Percentiles rank a stretch among this genome's conserved stretches.
These are phyloP conservation scores for Puntigrus tetrazona DNA, from an alignment of 2,113 vertebrate species.

Conservation along the genomic window DNA sequence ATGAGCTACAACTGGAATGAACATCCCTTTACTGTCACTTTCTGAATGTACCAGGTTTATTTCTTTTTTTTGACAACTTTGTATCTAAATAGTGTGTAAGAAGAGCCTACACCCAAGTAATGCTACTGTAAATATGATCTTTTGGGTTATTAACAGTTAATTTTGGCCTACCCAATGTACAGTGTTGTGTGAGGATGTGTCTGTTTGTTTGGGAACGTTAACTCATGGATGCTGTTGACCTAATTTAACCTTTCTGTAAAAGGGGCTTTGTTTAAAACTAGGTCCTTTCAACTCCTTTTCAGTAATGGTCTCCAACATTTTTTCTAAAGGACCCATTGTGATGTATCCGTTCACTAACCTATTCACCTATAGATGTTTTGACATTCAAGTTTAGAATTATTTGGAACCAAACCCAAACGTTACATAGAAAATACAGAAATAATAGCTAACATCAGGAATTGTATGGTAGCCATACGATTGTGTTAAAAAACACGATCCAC, in stretches of 20 bases:
- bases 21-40: background rate
- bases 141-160: background rate
- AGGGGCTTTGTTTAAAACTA: constrained; percentile 42
- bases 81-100: too few relatives aligned
- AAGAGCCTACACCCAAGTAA: background rate
- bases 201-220: background rate
- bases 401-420: too few relatives aligned
- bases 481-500: constrained; percentile 49
- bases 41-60: too few relatives aligned
- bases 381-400: too few relatives aligned
- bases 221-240: background rate
- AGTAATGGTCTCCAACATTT: background rate
- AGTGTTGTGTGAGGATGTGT: background rate
- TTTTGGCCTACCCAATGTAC: background rate
- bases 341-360: background rate
- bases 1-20: background rate
- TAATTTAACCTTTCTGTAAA: constrained; percentile 32
- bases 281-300: background rate
- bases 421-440: too few relatives aligned
- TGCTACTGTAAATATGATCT: background rate
- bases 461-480: background rate
- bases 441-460: background rate
- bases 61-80: background rate
- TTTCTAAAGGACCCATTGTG: background rate
- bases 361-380: too few relatives aligned